These are phyloP conservation scores for Syngnathus typhle DNA, from an alignment of 2,113 vertebrate species.

Conservation along the genomic window DNA sequence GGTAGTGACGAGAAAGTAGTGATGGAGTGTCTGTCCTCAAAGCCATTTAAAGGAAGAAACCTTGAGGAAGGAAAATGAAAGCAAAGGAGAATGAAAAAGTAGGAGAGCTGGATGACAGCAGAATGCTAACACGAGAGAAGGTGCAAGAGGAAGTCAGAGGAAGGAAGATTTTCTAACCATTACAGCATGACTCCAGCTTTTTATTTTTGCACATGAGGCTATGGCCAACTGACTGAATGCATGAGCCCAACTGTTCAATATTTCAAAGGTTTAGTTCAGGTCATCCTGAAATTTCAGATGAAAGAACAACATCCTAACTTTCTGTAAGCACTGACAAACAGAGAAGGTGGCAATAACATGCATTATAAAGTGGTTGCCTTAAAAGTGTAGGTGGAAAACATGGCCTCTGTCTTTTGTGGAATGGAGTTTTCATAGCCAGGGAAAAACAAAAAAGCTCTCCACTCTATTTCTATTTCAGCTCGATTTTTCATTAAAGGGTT, in stretches of 20 bases:
- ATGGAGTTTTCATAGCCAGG: not conserved
- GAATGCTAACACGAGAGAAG: conserved; percentile 16
- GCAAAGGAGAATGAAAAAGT: conserved; percentile 16
- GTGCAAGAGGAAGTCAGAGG: not conserved
- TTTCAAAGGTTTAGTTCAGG: not conserved
- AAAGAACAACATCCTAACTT: not conserved
- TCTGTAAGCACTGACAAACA: not conserved
- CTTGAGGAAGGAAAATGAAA: conserved; percentile 20
- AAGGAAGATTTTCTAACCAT: not conserved
- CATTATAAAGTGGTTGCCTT: not conserved
- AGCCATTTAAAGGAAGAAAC: conserved; percentile 40
- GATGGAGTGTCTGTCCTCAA: conserved; percentile 50
- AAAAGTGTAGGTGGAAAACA: not conserved
- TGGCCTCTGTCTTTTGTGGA: not conserved
- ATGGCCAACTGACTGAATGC: not conserved
- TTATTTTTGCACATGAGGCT: not conserved
- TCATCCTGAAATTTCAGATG: not conserved
- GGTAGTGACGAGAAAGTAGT: conserved; percentile 25
- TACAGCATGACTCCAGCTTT: conserved; percentile 2
- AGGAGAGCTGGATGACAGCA: conserved; percentile 14
- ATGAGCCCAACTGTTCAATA: not conserved
- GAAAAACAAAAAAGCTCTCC: not conserved
- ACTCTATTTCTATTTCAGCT: not conserved
- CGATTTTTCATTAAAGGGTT: not conserved
- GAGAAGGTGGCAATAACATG: not conserved